Evolutionary conservation across 2,797 vertebrate genomes (phyloP).

Genomic region (Cossypha polioptera): DNA sequence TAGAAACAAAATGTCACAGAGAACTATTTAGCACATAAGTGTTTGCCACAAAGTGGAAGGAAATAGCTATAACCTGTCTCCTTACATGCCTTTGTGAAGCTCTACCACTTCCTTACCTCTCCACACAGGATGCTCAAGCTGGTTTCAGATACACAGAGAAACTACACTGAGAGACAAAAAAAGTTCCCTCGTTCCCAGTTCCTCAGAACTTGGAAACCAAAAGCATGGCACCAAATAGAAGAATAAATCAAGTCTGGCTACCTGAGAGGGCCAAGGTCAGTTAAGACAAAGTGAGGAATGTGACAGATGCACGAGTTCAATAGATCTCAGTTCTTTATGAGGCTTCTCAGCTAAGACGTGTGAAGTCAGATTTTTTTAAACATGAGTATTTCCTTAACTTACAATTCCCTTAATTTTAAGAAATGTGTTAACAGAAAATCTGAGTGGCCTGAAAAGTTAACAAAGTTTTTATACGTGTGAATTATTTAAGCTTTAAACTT

Average conservation of each 20-base stretch:
- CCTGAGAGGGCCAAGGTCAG: not conserved
- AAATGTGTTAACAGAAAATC: not conserved
- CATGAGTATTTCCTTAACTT: not conserved
- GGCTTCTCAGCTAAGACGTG: not conserved
- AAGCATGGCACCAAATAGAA: not conserved
- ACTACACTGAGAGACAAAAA: not conserved
- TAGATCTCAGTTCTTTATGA: not conserved
- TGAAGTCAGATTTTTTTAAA: not conserved
- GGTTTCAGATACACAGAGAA: not conserved
- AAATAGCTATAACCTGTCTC: not conserved
- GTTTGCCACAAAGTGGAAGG: not conserved
- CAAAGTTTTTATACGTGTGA: not conserved
- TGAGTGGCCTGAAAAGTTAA: not conserved
- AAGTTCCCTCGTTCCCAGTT: not conserved
- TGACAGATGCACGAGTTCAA: not conserved
- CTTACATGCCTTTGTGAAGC: not conserved
- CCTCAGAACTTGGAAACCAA: not conserved
- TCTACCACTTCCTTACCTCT: not conserved
- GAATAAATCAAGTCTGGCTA: not conserved
- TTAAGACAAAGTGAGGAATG: not conserved
- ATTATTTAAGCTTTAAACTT: slow-evolving; percentile 4
- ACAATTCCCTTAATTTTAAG: not conserved
- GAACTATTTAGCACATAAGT: not conserved
- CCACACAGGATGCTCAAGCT: not conserved
- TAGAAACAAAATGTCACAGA: not conserved